Base-by-base conservation (phyloP, 2,113 vertebrate genomes). In the Herpailurus yagouaroundi region DNA sequence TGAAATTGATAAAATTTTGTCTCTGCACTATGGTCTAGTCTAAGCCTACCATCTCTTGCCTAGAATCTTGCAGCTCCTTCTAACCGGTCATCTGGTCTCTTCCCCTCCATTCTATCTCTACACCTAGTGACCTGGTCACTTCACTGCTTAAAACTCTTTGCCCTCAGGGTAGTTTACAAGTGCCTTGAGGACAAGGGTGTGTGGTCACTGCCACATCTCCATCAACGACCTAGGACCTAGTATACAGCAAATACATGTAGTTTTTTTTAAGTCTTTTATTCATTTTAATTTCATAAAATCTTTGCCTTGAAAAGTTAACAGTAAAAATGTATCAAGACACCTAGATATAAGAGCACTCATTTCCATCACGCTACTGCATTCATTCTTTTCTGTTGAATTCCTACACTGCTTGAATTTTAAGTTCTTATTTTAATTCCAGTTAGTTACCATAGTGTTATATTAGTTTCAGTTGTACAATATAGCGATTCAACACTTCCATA, bases 201-300 rank as follows among this genome's bases (percentile, higher is more conserved):
- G 38, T 89, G 79, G 36, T 73, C 73, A 68, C 64, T 27, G 74
- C 74, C 29, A n/a, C 29, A 63, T 69, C 36, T 79, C 27, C 57
- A 45, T 82, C n/a, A 63, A 38, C 41, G 74, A 55, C 38, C 33
- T 18, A 76, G 38, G 4, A 15, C 12, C 33, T 94, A 52, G 38
- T 7, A 27, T 55, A 55, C 1, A 83, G 27, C 48, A 94, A 88
- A 63, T 64, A 33, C 3, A 29, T 36, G 10, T 60, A n/a, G 48
- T 57, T 94, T 55, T 83, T 57, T 86, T 36, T 69, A 98, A 76
- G 10, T 82, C 97, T 25, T 91, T 98, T 96, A 96, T 97, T 96
- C 94, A 98, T 98, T 98, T 97, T 97, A 95, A 98, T 98, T 97
- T 97, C 95, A 97, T 95, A 98, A 97, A 98, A 97, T 97, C 57